Conservation (phyloP, 2,113 vertebrate species). For the Callochromis pleurospilus region DNA sequence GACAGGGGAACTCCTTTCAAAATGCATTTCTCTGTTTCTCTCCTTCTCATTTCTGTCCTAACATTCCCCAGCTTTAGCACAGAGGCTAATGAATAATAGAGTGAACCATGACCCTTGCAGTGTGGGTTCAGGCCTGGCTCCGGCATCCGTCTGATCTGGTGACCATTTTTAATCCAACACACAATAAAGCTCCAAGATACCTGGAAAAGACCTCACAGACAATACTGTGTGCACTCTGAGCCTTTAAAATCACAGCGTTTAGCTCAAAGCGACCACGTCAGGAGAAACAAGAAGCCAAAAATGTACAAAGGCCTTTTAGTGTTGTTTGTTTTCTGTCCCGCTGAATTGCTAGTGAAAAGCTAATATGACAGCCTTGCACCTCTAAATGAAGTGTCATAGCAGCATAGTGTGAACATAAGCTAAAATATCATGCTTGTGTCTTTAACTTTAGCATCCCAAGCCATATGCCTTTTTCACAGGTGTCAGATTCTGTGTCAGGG, state of each 20-base stretch:
- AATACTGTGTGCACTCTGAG: constrained; percentile 27
- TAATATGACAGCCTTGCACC: constrained; percentile 11
- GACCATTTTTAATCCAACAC: constrained; percentile 43
- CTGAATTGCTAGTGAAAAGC: not conserved
- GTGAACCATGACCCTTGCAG: constrained; percentile 52
- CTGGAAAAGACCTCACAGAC: not conserved
- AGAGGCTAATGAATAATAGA: constrained; percentile 61
- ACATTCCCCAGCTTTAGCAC: constrained; percentile 27
- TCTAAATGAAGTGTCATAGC: constrained; percentile 3
- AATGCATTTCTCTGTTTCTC: constrained; percentile 32
- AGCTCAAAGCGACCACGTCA: not conserved
- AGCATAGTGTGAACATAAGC: constrained; percentile 1
- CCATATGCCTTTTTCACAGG: not conserved
- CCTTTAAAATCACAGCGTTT: constrained; percentile 20
- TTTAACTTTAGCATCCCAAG: not conserved
- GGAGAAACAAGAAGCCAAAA: not conserved
- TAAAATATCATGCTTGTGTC: not conserved
- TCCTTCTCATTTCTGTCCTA: constrained; percentile 6
- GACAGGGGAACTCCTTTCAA: constrained; percentile 1
- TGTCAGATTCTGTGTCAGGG: not conserved
- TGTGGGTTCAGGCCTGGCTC: constrained; percentile 34
- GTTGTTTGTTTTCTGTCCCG: not conserved
- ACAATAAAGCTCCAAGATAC: constrained; percentile 9
- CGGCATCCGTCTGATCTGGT: constrained; percentile 45
- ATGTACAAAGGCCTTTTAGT: not conserved